phyloP scores from a whole-genome alignment of 2,113 vertebrate genomes.

The Varanus komodoensis region DNA sequence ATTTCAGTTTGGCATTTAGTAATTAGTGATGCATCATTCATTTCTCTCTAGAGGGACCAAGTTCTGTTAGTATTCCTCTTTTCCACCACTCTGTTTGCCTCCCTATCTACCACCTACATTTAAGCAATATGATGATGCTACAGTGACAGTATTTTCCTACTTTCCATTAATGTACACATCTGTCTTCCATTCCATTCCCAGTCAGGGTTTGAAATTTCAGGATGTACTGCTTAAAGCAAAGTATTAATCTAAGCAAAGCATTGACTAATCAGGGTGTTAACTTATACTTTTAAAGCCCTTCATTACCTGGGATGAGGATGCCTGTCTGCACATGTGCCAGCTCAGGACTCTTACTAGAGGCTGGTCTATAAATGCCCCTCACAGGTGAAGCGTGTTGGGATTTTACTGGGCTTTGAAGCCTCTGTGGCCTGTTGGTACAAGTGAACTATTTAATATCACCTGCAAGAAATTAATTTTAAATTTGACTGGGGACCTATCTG shows the following conservation, averaged over 20 bases:
- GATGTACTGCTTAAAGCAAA: neutral
- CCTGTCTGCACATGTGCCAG: neutral
- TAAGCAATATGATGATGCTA: neutral
- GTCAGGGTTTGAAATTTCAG: neutral
- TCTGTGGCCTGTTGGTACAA: neutral
- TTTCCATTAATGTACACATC: neutral
- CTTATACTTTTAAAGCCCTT: neutral
- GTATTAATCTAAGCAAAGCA: neutral
- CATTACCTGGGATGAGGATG: neutral
- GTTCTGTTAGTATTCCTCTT: constrained; percentile 14
- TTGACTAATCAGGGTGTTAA: neutral
- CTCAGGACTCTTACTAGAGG: neutral
- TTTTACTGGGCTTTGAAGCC: neutral
- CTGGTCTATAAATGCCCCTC: neutral
- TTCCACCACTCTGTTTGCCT: constrained; percentile 27
- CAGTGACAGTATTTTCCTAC: neutral
- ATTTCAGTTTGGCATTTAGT: constrained; percentile 32
- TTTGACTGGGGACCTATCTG: neutral
- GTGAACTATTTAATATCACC: neutral
- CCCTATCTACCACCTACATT: neutral
- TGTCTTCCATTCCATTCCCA: no score
- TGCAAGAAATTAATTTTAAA: neutral
- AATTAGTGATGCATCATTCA: constrained; percentile 63
- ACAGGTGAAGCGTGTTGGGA: neutral
- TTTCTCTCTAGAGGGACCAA: accelerated